phyloP scores from a whole-genome alignment of 2,888 invertebrate species.

The Chorisops tibialis region DNA sequence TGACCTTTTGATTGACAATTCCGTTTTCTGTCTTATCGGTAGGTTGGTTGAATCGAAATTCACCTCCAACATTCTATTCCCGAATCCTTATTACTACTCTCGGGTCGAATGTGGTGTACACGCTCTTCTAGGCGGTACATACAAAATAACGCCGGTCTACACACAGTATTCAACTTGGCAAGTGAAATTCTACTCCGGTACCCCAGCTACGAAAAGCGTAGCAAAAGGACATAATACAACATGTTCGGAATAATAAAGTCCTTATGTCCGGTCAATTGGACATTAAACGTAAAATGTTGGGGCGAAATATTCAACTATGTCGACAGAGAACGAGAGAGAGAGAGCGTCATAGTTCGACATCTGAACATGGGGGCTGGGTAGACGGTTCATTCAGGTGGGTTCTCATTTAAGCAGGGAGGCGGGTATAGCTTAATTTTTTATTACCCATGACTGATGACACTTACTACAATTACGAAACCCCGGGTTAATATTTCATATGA shows the following conservation, averaged over 20 bases:
- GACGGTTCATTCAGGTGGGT: too few species aligned
- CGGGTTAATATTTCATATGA: too few species aligned
- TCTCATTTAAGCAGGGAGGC: too few species aligned
- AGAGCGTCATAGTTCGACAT: too few species aligned
- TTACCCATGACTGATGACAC: too few species aligned
- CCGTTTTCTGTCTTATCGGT: constrained; percentile 16
- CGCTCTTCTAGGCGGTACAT: neutral
- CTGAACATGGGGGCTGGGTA: too few species aligned
- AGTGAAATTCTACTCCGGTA: constrained; percentile 8
- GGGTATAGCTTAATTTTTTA: too few species aligned
- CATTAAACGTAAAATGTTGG: constrained; percentile 2
- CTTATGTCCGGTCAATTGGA: constrained; percentile 8
- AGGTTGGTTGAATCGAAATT: neutral
- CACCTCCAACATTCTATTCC: neutral
- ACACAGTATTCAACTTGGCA: neutral
- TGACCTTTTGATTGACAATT: constrained; percentile 21
- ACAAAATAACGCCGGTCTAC: neutral
- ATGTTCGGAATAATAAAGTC: constrained; percentile 15
- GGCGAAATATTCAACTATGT: neutral
- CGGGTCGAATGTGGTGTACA: neutral
- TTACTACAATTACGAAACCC: too few species aligned
- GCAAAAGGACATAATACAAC: neutral
- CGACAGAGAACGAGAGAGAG: too few species aligned
- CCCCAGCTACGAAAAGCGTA: neutral
- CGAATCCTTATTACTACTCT: neutral